Evolutionary conservation across 2,888 invertebrate genomes (phyloP).

Genomic region (Diadegma fenestrale): DNA sequence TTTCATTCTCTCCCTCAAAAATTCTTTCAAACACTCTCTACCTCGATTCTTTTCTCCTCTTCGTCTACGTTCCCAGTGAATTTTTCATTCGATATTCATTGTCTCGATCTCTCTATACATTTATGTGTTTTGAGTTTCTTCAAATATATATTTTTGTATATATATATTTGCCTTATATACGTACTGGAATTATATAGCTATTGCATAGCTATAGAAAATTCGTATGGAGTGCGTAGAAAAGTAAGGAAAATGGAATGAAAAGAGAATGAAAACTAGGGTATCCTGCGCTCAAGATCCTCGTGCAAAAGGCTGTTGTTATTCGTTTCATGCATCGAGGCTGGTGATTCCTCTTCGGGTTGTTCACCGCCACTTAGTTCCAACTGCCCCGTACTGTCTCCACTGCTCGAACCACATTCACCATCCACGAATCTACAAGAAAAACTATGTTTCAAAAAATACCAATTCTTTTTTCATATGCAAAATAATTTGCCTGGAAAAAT

Average conservation of each 20-base stretch:
- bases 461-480: background rate
- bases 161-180: slow-evolving; percentile 42
- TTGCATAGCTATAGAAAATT: slow-evolving; percentile 25
- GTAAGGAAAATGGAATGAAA: slow-evolving; percentile 32
- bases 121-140: background rate
- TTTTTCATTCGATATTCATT: slow-evolving; percentile 2
- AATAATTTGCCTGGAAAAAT: background rate
- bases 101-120: slow-evolving; percentile 3
- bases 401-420: slow-evolving; percentile 83
- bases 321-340: slow-evolving; percentile 84
- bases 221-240: slow-evolving; percentile 20
- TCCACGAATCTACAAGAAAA: slow-evolving; percentile 81
- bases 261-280: slow-evolving; percentile 75
- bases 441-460: background rate
- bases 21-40: no score
- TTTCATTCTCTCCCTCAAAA: no score
- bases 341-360: slow-evolving; percentile 82
- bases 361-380: slow-evolving; percentile 82
- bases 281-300: slow-evolving; percentile 86
- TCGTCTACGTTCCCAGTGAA: slow-evolving; percentile 18
- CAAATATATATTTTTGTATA: background rate
- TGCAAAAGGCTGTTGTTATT: slow-evolving; percentile 87
- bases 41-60: background rate
- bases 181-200: slow-evolving; percentile 27
- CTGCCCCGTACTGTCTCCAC: slow-evolving; percentile 83